Percentiles rank a stretch among this genome's conserved stretches.
Conservation (phyloP, 2,113 vertebrate species). For the Acanthochromis polyacanthus region DNA sequence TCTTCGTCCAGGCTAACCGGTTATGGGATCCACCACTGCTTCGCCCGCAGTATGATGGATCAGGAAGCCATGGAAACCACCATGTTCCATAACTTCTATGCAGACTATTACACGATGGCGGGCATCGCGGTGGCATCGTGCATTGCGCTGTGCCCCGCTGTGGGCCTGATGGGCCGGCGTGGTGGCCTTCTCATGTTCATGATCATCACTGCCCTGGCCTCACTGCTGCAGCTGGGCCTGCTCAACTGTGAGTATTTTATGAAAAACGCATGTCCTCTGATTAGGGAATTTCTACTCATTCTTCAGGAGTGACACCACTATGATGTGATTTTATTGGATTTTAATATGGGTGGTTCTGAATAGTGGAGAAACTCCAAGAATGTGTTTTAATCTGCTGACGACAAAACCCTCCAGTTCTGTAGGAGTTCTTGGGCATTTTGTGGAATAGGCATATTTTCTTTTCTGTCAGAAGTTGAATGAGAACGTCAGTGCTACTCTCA, state of each 20-base stretch:
- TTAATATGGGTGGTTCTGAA: background rate
- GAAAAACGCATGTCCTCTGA: background rate
- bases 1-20: slow-evolving; percentile 89
- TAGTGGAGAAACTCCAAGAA: rapidly evolving
- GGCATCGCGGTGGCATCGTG: slow-evolving; percentile 93
- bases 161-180: slow-evolving; percentile 92
- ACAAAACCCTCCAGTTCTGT: too few relatives aligned
- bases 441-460: too few relatives aligned
- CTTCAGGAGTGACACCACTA: background rate
- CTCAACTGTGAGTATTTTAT: slow-evolving; percentile 91
- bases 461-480: too few relatives aligned
- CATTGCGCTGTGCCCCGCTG: slow-evolving; percentile 92
- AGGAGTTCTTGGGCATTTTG: too few relatives aligned
- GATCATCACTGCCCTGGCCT: slow-evolving; percentile 96
- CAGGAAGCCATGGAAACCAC: slow-evolving; percentile 86
- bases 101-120: slow-evolving; percentile 94
- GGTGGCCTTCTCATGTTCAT: slow-evolving; percentile 96
- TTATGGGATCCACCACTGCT: slow-evolving; percentile 97
- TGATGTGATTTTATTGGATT: background rate
- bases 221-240: slow-evolving; percentile 94
- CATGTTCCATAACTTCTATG: slow-evolving; percentile 93
- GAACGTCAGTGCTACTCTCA: too few relatives aligned
- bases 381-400: too few relatives aligned
- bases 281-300: background rate
- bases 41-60: slow-evolving; percentile 95